These are phyloP conservation scores for Tachina fera DNA, from an alignment of 2,888 invertebrate genomes.

Conservation along the genomic window DNA sequence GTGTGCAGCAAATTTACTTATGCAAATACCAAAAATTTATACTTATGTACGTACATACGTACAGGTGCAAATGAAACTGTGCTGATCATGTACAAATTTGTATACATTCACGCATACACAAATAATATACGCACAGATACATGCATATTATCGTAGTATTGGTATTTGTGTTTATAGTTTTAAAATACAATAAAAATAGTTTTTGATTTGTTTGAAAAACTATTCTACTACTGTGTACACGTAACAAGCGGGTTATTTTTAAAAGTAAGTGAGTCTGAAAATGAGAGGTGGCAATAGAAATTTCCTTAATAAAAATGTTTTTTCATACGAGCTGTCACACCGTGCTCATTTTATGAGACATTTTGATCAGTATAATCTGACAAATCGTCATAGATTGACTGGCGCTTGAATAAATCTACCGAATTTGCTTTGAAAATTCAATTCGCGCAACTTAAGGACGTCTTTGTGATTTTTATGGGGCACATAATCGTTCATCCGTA, in stretches of 20 bases:
- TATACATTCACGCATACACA: not conserved
- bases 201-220: slow-evolving; percentile 7
- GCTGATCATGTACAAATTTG: slow-evolving; percentile 23
- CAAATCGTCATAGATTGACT: too few relatives aligned
- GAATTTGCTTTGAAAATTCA: too few relatives aligned
- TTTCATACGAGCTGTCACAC: too few relatives aligned
- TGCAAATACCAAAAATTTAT: slow-evolving; percentile 34
- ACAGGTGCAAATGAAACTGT: not conserved
- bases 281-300: not conserved
- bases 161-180: slow-evolving; percentile 3
- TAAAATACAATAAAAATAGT: slow-evolving; percentile 42
- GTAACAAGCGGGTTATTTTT: not conserved
- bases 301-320: not conserved
- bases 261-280: too few relatives aligned
- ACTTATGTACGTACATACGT: not conserved
- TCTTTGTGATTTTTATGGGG: too few relatives aligned
- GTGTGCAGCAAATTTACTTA: slow-evolving; percentile 58
- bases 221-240: not conserved
- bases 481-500: too few relatives aligned
- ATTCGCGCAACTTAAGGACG: too few relatives aligned
- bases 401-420: too few relatives aligned
- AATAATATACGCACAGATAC: not conserved
- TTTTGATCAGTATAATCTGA: too few relatives aligned
- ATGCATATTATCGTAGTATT: too few relatives aligned
- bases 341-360: too few relatives aligned